Percentiles rank a stretch among this genome's conserved stretches.
Evolutionary conservation across 2,888 invertebrate genomes (phyloP).

Genomic region (Hoplodrina blanda): DNA sequence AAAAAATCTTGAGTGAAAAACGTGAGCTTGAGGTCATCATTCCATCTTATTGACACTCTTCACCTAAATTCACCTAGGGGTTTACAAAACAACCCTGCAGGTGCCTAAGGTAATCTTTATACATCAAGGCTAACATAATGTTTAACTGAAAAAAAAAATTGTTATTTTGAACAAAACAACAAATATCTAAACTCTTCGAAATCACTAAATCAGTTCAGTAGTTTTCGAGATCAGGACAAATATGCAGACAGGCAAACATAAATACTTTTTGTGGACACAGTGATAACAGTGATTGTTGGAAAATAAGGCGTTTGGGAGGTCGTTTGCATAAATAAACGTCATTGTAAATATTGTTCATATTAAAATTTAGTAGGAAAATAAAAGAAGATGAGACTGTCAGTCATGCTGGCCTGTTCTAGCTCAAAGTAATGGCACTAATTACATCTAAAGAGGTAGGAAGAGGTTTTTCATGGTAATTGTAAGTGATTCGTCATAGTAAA

Average conservation of each 20-base stretch:
- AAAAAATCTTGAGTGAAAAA: too few species aligned
- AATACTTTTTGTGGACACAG: slow-evolving; percentile 39
- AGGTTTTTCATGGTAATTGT: too few species aligned
- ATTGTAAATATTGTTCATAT: slow-evolving; percentile 11
- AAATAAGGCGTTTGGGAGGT: slow-evolving; percentile 61
- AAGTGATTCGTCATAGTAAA: too few species aligned
- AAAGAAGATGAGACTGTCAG: not conserved
- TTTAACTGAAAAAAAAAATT: not conserved
- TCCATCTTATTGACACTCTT: too few species aligned
- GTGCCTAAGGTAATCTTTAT: not conserved
- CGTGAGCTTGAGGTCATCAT: too few species aligned
- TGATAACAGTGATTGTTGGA: slow-evolving; percentile 58
- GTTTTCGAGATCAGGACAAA: slow-evolving; percentile 55
- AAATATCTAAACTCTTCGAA: slow-evolving; percentile 2
- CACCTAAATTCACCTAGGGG: too few species aligned
- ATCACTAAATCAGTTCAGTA: slow-evolving; percentile 39
- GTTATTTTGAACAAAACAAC: not conserved
- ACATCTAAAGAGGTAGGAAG: too few species aligned
- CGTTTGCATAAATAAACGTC: slow-evolving; percentile 40
- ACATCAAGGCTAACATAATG: not conserved
- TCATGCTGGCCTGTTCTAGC: not conserved
- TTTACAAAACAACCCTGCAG: too few species aligned
- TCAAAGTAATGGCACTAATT: not conserved
- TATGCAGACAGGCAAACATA: slow-evolving; percentile 52
- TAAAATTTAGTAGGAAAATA: not conserved